Conservation (phyloP, 2,797 vertebrate genomes). For the Diplodus sargus region DNA sequence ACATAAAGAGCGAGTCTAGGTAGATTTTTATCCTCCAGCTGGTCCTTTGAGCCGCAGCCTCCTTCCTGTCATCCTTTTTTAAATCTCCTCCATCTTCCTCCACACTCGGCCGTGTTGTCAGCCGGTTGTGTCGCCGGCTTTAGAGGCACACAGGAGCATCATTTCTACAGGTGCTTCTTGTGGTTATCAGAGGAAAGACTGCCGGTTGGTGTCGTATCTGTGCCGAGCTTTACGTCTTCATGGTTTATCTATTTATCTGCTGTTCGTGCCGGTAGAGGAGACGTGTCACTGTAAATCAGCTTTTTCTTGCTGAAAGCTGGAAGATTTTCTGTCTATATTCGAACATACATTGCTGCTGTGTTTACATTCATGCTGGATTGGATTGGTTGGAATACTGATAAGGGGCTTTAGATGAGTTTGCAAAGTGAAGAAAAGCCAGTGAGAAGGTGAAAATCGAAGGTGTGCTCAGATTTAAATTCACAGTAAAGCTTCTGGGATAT, state of each 20-base stretch:
- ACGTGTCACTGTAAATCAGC: not conserved
- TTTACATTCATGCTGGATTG: not conserved
- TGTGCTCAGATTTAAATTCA: not conserved
- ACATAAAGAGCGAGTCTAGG: not conserved
- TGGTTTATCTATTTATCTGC: not conserved
- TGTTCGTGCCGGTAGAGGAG: not conserved
- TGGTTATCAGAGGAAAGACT: not conserved
- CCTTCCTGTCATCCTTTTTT: constrained; percentile 28
- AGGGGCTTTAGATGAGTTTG: no score
- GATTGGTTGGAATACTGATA: no score
- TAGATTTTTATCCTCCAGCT: constrained; percentile 7
- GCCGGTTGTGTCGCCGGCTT: constrained; percentile 68
- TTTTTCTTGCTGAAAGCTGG: not conserved
- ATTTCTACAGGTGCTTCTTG: not conserved
- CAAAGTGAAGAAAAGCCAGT: no score
- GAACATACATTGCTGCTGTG: not conserved
- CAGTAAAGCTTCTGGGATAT: not conserved
- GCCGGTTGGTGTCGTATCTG: not conserved
- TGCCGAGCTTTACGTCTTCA: not conserved
- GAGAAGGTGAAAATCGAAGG: not conserved
- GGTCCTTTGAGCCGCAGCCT: constrained; percentile 20
- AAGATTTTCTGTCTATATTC: not conserved
- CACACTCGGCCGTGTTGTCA: constrained; percentile 37
- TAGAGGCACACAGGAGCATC: constrained; percentile 37
- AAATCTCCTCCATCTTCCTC: constrained; percentile 53